Conservation (phyloP, 2,113 vertebrate genomes). For the Myrmecobius fasciatus region DNA sequence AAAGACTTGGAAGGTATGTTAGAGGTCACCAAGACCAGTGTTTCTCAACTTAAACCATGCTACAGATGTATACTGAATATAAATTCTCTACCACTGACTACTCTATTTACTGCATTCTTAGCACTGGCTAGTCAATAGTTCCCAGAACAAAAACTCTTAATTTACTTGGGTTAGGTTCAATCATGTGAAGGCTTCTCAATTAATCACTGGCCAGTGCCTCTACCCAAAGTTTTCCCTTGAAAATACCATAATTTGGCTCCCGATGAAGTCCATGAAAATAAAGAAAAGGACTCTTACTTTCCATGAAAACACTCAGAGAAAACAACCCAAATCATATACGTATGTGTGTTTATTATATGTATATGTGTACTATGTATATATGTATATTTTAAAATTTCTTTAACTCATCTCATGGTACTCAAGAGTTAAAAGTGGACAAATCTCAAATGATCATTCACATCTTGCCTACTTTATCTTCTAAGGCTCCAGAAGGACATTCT, state of each 20-base stretch:
- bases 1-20: not conserved
- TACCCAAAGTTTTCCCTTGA: not conserved
- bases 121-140: not conserved
- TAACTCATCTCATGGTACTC: slow-evolving; percentile 70
- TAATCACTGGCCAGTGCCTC: not conserved
- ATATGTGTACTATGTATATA: not conserved
- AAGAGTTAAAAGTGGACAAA: slow-evolving; percentile 50
- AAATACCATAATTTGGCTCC: not conserved
- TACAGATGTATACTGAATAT: not conserved
- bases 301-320: not conserved
- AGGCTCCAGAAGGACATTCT: slow-evolving; percentile 35
- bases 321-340: not conserved
- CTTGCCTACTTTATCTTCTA: not conserved
- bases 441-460: slow-evolving; percentile 45
- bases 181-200: not conserved
- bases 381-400: slow-evolving; percentile 58
- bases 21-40: not conserved
- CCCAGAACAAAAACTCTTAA: not conserved
- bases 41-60: not conserved
- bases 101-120: not conserved
- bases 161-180: not conserved
- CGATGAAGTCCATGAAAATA: not conserved
- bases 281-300: not conserved
- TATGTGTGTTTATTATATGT: not conserved
- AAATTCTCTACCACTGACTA: not conserved